Conservation (phyloP, 1,140 invertebrate genomes). For the Drosophila pectinifera region DNA sequence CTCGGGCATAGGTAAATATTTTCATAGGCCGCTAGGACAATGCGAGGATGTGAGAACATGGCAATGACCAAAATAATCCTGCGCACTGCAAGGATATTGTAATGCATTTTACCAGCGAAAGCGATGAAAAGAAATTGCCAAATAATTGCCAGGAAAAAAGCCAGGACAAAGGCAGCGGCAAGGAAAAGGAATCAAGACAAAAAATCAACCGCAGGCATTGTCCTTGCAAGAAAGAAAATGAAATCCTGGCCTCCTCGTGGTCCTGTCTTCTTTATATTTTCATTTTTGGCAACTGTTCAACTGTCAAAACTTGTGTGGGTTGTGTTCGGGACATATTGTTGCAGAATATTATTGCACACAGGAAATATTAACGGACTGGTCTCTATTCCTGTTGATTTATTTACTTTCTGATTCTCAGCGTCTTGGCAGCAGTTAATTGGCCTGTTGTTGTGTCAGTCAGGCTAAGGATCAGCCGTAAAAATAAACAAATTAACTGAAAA, state of each 20-base stretch:
- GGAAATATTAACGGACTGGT: slow-evolving; percentile 69
- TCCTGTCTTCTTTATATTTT: slow-evolving; percentile 4
- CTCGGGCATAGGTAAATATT: slow-evolving; percentile 74
- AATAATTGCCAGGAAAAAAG: slow-evolving; percentile 69
- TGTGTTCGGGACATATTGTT: slow-evolving; percentile 42
- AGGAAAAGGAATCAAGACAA: slow-evolving; percentile 61
- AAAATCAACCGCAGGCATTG: slow-evolving; percentile 78
- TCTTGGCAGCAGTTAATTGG: slow-evolving; percentile 75
- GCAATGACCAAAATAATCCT: slow-evolving; percentile 82
- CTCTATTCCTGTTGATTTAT: slow-evolving; percentile 61
- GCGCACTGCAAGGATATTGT: slow-evolving; percentile 25
- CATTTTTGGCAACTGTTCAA: slow-evolving; percentile 35
- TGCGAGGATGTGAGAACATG: slow-evolving; percentile 69
- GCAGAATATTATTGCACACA: slow-evolving; percentile 55
- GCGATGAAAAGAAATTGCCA: slow-evolving; percentile 69
- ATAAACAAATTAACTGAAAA: slow-evolving; percentile 67
- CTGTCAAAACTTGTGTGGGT: slow-evolving; percentile 73
- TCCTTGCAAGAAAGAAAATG: slow-evolving; percentile 40
- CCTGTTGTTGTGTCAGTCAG: slow-evolving; percentile 62
- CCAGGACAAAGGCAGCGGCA: slow-evolving; percentile 18
- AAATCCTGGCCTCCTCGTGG: slow-evolving; percentile 32
- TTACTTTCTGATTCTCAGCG: slow-evolving; percentile 75
- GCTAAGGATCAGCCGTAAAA: slow-evolving; percentile 50
- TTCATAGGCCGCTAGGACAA: slow-evolving; percentile 67
- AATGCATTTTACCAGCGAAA: slow-evolving; percentile 55